A percentile compares a stretch with the other conserved stretches of the same genome.
phyloP scores from a whole-genome alignment of 2,797 vertebrate species.

The Allobates femoralis region DNA sequence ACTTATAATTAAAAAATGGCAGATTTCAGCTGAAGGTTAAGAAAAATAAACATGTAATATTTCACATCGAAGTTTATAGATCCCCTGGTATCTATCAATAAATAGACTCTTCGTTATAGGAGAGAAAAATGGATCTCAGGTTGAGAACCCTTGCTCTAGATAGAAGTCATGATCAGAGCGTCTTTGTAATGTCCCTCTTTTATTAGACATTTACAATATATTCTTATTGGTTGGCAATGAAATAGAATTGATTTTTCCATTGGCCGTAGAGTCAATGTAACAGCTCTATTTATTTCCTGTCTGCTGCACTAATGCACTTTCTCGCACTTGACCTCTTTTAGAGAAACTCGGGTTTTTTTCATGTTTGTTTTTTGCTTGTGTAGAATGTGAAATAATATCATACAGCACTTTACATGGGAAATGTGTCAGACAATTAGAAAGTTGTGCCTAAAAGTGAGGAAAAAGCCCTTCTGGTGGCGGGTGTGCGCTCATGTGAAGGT shows the following conservation, averaged over 20 bases:
- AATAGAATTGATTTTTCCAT: constrained; percentile 39
- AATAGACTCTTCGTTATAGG: too few species aligned
- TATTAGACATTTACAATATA: constrained; percentile 4
- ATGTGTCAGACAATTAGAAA: constrained; percentile 32
- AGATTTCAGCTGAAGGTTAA: too few species aligned
- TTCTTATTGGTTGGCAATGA: constrained; percentile 12
- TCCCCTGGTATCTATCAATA: too few species aligned
- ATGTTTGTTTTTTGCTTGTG: not conserved
- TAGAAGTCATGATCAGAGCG: not conserved
- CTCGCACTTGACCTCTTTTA: constrained; percentile 21
- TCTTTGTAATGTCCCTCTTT: not conserved
- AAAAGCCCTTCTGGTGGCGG: constrained; percentile 25
- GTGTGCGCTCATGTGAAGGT: constrained; percentile 44
- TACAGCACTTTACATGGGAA: not conserved
- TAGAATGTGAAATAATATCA: not conserved
- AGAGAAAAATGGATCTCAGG: not conserved
- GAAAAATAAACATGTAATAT: too few species aligned
- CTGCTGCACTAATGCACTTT: constrained; percentile 12
- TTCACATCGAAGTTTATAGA: too few species aligned
- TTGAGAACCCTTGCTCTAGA: not conserved
- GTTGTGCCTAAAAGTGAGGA: constrained; percentile 9
- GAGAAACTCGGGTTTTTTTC: not conserved
- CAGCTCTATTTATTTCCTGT: constrained; percentile 35
- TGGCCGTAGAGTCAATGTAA: not conserved
- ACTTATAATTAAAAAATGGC: too few species aligned